These are phyloP conservation scores for Misgurnus mizolepis DNA, from an alignment of 2,113 vertebrate genomes.

Conservation along the genomic window DNA sequence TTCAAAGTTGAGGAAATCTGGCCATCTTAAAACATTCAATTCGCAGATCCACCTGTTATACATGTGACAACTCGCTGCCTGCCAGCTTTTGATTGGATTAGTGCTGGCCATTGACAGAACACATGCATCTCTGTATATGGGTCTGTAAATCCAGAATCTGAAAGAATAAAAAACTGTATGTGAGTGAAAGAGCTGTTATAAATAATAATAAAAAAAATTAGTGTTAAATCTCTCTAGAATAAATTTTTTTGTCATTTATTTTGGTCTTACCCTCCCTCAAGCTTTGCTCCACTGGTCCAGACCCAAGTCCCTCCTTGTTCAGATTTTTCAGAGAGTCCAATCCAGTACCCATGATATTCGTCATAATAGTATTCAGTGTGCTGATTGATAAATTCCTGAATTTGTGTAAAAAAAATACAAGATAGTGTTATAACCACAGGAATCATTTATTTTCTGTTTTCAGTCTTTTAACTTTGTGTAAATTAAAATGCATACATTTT, in stretches of 20 bases:
- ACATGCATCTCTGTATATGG: neutral
- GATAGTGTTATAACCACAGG: too few species aligned
- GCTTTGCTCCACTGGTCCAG: conserved; percentile 29
- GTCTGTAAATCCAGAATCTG: neutral
- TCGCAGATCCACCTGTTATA: conserved; percentile 39
- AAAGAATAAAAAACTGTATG: neutral
- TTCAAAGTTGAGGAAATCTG: neutral
- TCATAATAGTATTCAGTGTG: conserved; percentile 10
- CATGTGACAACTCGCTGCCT: rapidly evolving
- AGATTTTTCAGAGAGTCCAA: neutral
- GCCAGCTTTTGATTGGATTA: conserved; percentile 19
- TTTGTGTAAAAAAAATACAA: neutral
- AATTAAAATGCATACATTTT: too few species aligned
- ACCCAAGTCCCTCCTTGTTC: neutral
- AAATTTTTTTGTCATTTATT: neutral
- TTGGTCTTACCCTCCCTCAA: conserved; percentile 34
- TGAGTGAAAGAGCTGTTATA: too few species aligned
- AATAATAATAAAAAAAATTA: too few species aligned
- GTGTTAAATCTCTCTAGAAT: too few species aligned
- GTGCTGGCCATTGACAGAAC: neutral
- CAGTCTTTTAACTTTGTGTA: too few species aligned
- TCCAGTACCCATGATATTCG: conserved; percentile 45
- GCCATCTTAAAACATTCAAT: conserved; percentile 18
- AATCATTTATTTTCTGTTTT: too few species aligned
- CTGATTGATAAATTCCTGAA: conserved; percentile 48